phyloP scores from a whole-genome alignment of 2,888 invertebrate species.

The Meiosimyza platycephala region DNA sequence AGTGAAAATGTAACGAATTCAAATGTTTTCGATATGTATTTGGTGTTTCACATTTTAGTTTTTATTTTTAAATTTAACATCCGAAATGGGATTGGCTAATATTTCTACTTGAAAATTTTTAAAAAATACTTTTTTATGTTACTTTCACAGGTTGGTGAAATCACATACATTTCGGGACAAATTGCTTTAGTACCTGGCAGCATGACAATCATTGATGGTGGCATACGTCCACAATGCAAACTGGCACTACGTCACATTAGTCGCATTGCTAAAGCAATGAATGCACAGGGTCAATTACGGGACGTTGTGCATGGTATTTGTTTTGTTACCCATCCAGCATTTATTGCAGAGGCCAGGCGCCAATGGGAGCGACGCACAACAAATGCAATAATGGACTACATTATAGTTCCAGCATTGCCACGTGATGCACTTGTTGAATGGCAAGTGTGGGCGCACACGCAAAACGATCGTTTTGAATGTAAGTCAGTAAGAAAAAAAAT shows the following conservation, averaged over 20 bases:
- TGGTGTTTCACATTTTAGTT: too few relatives aligned
- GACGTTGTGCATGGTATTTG: conserved; percentile 91
- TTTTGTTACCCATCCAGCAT: conserved; percentile 81
- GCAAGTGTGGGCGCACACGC: conserved; percentile 92
- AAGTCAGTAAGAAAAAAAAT: conserved; percentile 63
- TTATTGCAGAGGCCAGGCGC: conserved; percentile 79
- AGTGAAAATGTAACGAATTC: too few relatives aligned
- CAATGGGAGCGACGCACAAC: conserved; percentile 87
- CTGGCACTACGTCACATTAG: conserved; percentile 86
- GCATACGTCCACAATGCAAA: conserved; percentile 83
- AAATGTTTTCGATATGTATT: too few relatives aligned
- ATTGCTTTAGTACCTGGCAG: conserved; percentile 89
- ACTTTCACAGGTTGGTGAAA: conserved; percentile 76
- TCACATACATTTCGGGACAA: conserved; percentile 90
- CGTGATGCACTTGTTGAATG: conserved; percentile 86
- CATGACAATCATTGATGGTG: conserved; percentile 80
- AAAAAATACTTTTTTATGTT: not conserved
- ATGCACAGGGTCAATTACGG: conserved; percentile 79
- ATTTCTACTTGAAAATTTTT: conserved; percentile 10
- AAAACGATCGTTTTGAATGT: conserved; percentile 90
- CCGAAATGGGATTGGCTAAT: not conserved
- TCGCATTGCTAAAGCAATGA: conserved; percentile 84
- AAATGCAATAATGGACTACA: conserved; percentile 88
- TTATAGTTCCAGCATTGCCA: conserved; percentile 85
- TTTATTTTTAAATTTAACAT: too few relatives aligned